Base-by-base conservation (phyloP, 2,797 vertebrate species). In the Perodicticus potto region DNA sequence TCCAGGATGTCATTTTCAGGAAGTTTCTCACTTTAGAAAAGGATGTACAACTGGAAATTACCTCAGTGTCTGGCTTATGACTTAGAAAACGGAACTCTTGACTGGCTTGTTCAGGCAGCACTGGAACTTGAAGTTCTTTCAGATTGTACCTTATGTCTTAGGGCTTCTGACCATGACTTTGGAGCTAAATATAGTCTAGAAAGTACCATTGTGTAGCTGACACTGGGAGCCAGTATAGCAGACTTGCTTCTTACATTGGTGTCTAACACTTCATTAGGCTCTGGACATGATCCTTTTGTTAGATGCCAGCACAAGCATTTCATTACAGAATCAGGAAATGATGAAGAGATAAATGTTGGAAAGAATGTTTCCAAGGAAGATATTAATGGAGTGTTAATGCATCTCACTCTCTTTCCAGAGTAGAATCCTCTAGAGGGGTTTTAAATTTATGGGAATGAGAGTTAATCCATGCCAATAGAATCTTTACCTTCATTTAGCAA, bases 171-270 rank as follows among this genome's bases (percentile, higher is more conserved):
- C 81, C 34, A 83, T 96, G 87, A 94, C 97, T 98, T 77, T 86
- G 87, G 89, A 96, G 96, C 97, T 92, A 97, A 97, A 97, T 97
- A 95, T 96, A 93, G 27, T 29, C 11, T 78, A 86, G 77, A 89
- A 92, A 90, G 84, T 96, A 65, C 25, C n/a, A 80, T 86, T 96
- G 76, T 91, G n/a, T 61, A 11, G 94, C 93, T 34, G 20, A 83
- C 29, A 84, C 55, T 25, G 25, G 91, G 74, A 93, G 69, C 86
- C 77, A 59, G 45, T 19, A 6, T 37, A 59, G 49, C 89, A 67
- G 59, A 97, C 91, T 94, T 89, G 85, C 94, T 96, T 98, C 96
- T 95, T 98, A 96, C 93, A 98, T 98, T 95, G 91, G 89, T 97
- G 37, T 93, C 72, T 96, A 96, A 81, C 96, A 97, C 97, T 96